Evolutionary conservation across 2,113 vertebrate species (phyloP), one percentile per base, ranked within the genome.

Genomic region (Propithecus coquereli): DNA sequence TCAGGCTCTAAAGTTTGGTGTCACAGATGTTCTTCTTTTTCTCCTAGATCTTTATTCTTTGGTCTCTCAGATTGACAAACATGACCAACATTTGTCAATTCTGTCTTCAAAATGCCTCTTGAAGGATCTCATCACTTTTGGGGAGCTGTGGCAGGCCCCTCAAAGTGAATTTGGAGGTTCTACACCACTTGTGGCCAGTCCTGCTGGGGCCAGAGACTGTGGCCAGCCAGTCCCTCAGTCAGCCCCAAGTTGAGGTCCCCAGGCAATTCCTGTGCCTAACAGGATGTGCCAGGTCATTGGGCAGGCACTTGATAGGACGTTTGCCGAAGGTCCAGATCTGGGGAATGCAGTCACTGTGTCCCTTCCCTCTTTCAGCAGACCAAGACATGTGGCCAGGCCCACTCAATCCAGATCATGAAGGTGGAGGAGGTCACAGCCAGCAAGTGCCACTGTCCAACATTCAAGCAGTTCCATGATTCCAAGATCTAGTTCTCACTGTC

Each of bases 31-130:
- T 54, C 13, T 95, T 52, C 57, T 89, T 81, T 76, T 34, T 80
- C 65, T 76, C 32, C 25, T 18, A n/a, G 54, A 37, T 86, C 40
- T 81, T 82, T 54, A 17, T 7, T 57, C 20, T 57, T 57, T 57
- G 54, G 54, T 57, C 54, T 22, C 54, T 20, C 54, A 57, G 54
- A 57, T 57, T 57, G 54, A 57, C 20, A 57, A 57, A 57, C 20
- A 20, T 57, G 54, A 84, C 20, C 18, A 80, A 47, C 4, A 50
- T 79, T 71, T 83, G 30, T n/a, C 63, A 86, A 50, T 25, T 57
- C n/a, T 94, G 93, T 90, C 82, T 94, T 94, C 66, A 77, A 34
- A 95, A 95, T 73, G 6, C 66, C 37, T 59, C 50, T 59, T 30
- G 27, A 45, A 43, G 40, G 25, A 74, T 74, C 71, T 45, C 13